phyloP scores from a whole-genome alignment of 2,888 invertebrate genomes.

The Pollenia amentaria region DNA sequence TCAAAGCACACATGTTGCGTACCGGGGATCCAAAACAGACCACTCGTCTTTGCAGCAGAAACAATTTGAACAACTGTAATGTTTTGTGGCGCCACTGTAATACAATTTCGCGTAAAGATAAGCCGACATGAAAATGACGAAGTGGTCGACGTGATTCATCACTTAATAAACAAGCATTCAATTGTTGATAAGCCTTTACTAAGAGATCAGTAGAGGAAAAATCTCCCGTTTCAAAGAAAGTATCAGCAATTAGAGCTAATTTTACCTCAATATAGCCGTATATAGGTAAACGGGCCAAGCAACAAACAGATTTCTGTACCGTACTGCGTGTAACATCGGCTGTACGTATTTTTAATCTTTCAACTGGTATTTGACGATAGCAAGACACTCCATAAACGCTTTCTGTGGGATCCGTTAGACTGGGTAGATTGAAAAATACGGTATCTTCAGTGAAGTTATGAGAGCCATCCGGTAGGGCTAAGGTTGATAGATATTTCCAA shows the following conservation, averaged over 20 bases:
- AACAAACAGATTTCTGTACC: constrained; percentile 99
- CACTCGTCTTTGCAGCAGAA: constrained; percentile 94
- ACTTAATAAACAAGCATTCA: constrained; percentile 90
- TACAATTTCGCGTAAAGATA: constrained; percentile 83
- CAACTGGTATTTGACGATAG: constrained; percentile 98
- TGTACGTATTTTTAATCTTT: constrained; percentile 96
- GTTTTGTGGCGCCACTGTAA: constrained; percentile 94
- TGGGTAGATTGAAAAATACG: constrained; percentile 97
- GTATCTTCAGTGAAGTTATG: constrained; percentile 98
- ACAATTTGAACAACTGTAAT: constrained; percentile 94
- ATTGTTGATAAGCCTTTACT: constrained; percentile 95
- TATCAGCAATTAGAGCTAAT: constrained; percentile 97
- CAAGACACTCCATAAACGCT: constrained; percentile 98
- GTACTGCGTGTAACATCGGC: constrained; percentile 98
- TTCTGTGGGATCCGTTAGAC: constrained; percentile 91
- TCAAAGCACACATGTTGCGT: constrained; percentile 92
- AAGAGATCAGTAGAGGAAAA: constrained; percentile 94
- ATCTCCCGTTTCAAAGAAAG: constrained; percentile 98
- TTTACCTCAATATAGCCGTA: constrained; percentile 98
- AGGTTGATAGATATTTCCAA: constrained; percentile 98
- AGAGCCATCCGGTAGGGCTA: constrained; percentile 98
- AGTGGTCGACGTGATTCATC: constrained; percentile 87
- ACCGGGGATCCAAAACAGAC: constrained; percentile 97
- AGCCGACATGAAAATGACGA: constrained; percentile 83
- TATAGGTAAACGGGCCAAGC: constrained; percentile 94